Base-by-base conservation (phyloP, 2,797 vertebrate genomes). In the Diplodus puntazzo region DNA sequence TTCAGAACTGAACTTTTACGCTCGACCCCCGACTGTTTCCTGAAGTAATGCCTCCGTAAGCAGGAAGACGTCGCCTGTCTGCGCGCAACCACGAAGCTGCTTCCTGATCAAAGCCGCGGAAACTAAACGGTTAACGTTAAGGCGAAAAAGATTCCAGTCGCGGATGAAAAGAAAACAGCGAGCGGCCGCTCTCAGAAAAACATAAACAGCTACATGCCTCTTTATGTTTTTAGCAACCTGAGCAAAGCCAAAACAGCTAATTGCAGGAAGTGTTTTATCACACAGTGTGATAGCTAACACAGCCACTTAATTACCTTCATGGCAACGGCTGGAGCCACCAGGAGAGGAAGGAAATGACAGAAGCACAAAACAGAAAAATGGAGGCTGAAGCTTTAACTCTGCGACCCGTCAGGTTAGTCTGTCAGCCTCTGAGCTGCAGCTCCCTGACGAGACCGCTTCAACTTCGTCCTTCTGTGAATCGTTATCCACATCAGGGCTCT, bases 261-360 rank as follows among this genome's bases (percentile, higher is more conserved):
- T 49, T 60, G 23, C 49, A 73, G 53, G 59, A 34, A 23, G 57
- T 71, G 71, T 67, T 74, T 71, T 58, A 70, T 71, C 59, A n/a
- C 53, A 11, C 21, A 8, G 63, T 17, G 69, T 48, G 60, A 60
- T 43, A 21, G 58, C 63, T 11, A 68, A 57, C 64, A 65, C 48
- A 18, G 2, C 49, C 42, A 70, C 59, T 69, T 82, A 53, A 67
- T 77, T 77, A 60, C 53, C 2, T 69, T 53, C 59, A 54, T 27
- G 59, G 50, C 69, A 57, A 69, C 45, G 12, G 64, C 21, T n/a
- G 67, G 6, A 43, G 54, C 48, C 54, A 50, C 65, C 49, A 5
- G 9, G 23, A 59, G 63, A 3, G 46, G 45, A 66, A 25, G 14
- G 58, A 58, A 43, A 45, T 4, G 55, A 74, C 53, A 57, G 46